Percentiles rank a stretch among this genome's conserved stretches.
phyloP scores from a whole-genome alignment of 2,888 invertebrate species.

The Epistrophe eligans region DNA sequence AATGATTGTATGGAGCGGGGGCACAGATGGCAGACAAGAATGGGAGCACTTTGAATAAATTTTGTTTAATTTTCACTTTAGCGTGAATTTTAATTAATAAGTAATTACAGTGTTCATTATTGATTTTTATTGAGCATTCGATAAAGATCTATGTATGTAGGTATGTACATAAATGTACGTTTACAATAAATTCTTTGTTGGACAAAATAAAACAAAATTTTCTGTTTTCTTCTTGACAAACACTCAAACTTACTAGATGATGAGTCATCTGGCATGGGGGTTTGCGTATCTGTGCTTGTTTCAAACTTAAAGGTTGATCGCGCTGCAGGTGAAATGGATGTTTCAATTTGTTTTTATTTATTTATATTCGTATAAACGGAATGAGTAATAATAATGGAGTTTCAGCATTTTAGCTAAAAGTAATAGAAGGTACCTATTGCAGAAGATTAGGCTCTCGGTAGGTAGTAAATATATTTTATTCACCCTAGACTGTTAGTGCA shows the following conservation, averaged over 20 bases:
- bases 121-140: slow-evolving; percentile 13
- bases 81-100: not conserved
- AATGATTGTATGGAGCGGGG: not conserved
- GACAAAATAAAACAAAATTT: too few relatives aligned
- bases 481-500: too few relatives aligned
- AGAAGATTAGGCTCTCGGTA: too few relatives aligned
- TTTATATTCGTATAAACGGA: not conserved
- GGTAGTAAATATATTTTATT: too few relatives aligned
- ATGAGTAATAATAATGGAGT: not conserved
- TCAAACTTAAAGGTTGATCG: slow-evolving; percentile 1
- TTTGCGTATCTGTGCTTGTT: not conserved
- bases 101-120: not conserved
- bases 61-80: slow-evolving; percentile 2
- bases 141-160: not conserved
- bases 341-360: slow-evolving; percentile 6
- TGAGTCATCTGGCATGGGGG: slow-evolving; percentile 54
- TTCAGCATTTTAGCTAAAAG: too few relatives aligned
- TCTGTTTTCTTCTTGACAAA: slow-evolving; percentile 45
- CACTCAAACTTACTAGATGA: not conserved
- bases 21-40: not conserved
- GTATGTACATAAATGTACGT: not conserved
- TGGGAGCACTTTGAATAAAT: slow-evolving; percentile 13
- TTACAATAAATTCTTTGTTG: slow-evolving; percentile 1
- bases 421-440: too few relatives aligned
- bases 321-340: slow-evolving; percentile 49